phyloP scores from a whole-genome alignment of 2,888 invertebrate genomes.

The Beris morrisii region DNA sequence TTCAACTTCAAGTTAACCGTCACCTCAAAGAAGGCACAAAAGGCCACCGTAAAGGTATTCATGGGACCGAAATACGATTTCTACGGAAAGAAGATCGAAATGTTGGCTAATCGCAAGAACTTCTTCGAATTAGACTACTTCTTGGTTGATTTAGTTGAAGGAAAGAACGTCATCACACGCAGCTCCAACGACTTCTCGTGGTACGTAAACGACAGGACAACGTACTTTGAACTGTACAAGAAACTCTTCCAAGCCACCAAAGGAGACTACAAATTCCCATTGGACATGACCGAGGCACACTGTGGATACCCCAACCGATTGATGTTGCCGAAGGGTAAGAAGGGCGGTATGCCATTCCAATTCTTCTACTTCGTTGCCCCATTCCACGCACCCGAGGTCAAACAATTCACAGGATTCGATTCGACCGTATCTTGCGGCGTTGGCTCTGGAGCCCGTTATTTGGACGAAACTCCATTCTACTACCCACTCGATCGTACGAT shows the following conservation, averaged over 20 bases:
- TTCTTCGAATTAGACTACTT: slow-evolving; percentile 70
- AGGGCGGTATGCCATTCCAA: slow-evolving; percentile 65
- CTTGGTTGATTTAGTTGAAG: slow-evolving; percentile 63
- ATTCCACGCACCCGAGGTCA: slow-evolving; percentile 56
- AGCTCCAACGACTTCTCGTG: slow-evolving; percentile 68
- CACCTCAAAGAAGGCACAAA: slow-evolving; percentile 62
- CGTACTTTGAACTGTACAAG: slow-evolving; percentile 56
- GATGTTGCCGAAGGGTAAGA: slow-evolving; percentile 66
- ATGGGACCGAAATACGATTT: slow-evolving; percentile 71
- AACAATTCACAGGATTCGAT: slow-evolving; percentile 58
- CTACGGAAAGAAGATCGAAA: slow-evolving; percentile 58
- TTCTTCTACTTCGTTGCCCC: slow-evolving; percentile 64
- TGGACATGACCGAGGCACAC: slow-evolving; percentile 59
- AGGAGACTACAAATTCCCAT: slow-evolving; percentile 56
- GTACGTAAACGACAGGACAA: slow-evolving; percentile 64
- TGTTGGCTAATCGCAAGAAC: slow-evolving; percentile 64
- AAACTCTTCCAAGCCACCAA: slow-evolving; percentile 58
- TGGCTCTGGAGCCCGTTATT: slow-evolving; percentile 56
- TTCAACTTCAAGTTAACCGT: slow-evolving; percentile 64
- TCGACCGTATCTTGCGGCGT: slow-evolving; percentile 59
- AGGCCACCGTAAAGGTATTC: slow-evolving; percentile 68
- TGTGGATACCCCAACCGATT: slow-evolving; percentile 66
- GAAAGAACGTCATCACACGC: slow-evolving; percentile 60
- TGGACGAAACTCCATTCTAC: slow-evolving; percentile 62
- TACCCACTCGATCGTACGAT: slow-evolving; percentile 75